These are phyloP conservation scores for Mycogona germanica DNA, from an alignment of 2,888 invertebrate species.

Conservation along the genomic window DNA sequence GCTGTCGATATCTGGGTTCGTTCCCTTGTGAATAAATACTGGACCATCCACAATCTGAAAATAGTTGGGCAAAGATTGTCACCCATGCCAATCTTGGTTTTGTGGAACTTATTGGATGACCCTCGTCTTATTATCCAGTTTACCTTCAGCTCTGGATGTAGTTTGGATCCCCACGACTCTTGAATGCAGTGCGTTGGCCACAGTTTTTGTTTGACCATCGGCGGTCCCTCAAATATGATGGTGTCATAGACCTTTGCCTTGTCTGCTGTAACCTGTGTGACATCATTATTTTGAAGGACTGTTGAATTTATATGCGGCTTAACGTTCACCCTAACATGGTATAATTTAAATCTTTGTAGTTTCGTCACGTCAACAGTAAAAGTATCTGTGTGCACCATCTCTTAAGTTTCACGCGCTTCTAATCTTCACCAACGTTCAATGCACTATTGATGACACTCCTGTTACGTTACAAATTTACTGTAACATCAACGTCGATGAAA, in stretches of 20 bases:
- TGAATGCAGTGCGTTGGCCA: slow-evolving; percentile 97
- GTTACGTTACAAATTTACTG: no score
- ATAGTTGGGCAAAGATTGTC: background rate
- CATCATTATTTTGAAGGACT: no score
- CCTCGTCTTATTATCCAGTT: background rate
- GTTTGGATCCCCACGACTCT: slow-evolving; percentile 86
- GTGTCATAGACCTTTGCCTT: slow-evolving; percentile 76
- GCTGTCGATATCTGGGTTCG: slow-evolving; percentile 88
- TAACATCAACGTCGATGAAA: no score
- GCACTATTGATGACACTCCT: no score
- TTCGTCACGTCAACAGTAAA: no score
- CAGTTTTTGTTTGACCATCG: slow-evolving; percentile 71
- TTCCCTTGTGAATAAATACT: slow-evolving; percentile 78
- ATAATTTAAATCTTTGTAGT: no score
- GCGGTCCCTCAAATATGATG: slow-evolving; percentile 80
- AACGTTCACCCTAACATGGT: no score
- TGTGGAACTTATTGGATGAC: background rate
- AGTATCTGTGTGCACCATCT: no score
- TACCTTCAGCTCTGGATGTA: slow-evolving; percentile 78
- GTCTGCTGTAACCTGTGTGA: slow-evolving; percentile 50
- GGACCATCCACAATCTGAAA: slow-evolving; percentile 55
- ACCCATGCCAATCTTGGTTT: background rate
- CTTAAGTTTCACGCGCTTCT: no score
- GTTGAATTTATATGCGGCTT: background rate
- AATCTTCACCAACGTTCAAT: background rate